These are phyloP conservation scores for Balanococcus diminutus DNA, from an alignment of 2,888 invertebrate species.

Conservation along the genomic window DNA sequence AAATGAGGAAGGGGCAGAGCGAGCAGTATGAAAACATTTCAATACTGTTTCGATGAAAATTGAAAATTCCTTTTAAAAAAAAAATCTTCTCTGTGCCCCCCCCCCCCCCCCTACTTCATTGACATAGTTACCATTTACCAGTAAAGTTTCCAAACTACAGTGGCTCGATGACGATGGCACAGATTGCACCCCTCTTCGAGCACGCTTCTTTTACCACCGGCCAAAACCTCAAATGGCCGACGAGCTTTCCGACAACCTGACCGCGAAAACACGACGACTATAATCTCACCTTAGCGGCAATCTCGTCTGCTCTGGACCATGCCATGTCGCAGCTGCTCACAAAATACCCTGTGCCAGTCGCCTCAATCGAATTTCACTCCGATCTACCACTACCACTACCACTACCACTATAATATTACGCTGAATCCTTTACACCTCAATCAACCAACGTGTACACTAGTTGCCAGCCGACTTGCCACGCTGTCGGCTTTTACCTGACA, in stretches of 20 bases:
- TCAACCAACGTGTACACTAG: neutral
- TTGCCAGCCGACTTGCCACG: neutral
- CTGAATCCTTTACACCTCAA: neutral
- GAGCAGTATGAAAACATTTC: too few species aligned
- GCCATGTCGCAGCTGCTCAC: neutral
- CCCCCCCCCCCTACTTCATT: too few species aligned
- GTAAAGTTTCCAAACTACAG: too few species aligned
- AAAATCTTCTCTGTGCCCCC: too few species aligned
- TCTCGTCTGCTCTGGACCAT: neutral
- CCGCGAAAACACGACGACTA: neutral
- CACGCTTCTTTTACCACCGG: neutral
- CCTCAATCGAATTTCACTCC: neutral
- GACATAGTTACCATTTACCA: too few species aligned
- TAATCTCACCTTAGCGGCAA: neutral
- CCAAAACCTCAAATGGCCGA: neutral
- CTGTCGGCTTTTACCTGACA: neutral
- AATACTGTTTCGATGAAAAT: too few species aligned
- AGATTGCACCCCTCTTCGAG: neutral
- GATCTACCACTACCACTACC: neutral
- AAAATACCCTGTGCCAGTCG: neutral
- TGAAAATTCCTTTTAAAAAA: too few species aligned
- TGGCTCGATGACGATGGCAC: too few species aligned
- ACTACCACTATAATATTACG: too few species aligned
- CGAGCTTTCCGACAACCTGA: neutral
- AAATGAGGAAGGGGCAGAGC: too few species aligned